phyloP scores from a whole-genome alignment of 1,140 invertebrate species.

The Drusus annulatus region DNA sequence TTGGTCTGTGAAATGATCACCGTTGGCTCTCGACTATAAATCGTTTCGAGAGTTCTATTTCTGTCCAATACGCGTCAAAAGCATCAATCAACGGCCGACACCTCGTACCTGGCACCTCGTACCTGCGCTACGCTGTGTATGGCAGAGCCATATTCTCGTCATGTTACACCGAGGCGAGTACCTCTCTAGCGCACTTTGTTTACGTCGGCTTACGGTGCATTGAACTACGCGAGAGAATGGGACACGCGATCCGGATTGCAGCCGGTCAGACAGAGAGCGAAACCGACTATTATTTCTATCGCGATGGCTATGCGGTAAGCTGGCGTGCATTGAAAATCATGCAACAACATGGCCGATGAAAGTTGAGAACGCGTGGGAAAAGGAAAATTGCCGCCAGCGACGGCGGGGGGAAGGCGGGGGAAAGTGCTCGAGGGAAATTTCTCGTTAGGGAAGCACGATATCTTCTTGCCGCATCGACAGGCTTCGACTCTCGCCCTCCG shows the following conservation, averaged over 20 bases:
- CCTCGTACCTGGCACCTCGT: background rate
- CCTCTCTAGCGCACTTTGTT: constrained; percentile 27
- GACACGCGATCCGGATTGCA: constrained; percentile 2
- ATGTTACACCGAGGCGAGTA: background rate
- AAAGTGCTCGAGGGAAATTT: constrained; percentile 14
- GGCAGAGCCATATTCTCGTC: background rate
- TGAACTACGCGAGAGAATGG: constrained; percentile 37
- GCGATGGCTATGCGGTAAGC: constrained; percentile 29
- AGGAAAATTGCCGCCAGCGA: constrained; percentile 24
- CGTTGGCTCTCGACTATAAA: constrained; percentile 1
- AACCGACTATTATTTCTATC: constrained; percentile 11
- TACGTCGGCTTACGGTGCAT: constrained; percentile 44
- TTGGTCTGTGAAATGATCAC: background rate
- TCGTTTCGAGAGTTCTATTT: background rate
- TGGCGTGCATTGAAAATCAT: constrained; percentile 44
- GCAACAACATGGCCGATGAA: constrained; percentile 44
- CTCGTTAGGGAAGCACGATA: background rate
- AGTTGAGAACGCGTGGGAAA: constrained; percentile 47
- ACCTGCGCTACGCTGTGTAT: background rate
- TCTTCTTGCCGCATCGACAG: constrained; percentile 8
- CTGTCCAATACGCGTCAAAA: background rate
- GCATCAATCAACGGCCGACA: constrained; percentile 11
- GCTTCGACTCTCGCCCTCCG: constrained; percentile 6
- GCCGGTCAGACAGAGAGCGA: constrained; percentile 2
- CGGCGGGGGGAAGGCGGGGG: background rate